Evolutionary conservation across 2,113 vertebrate genomes (phyloP), one percentile per base, ranked within the genome.

Genomic region (Embiotoca jacksoni): DNA sequence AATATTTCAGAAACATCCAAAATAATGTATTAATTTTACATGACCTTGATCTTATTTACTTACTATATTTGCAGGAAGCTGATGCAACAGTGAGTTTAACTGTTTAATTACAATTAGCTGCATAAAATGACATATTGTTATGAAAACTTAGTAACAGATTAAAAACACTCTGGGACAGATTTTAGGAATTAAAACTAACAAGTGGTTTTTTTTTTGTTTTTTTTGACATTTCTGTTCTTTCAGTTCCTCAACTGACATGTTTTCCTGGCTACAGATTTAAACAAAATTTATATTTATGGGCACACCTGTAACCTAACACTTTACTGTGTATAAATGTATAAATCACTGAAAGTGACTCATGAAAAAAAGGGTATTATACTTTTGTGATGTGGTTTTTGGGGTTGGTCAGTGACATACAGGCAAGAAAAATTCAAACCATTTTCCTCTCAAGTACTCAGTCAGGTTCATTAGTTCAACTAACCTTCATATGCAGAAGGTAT

Each of bases 161-260:
- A 35, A 30, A 57, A 72, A 57, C 32, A 44, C 4, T 1, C 0
- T 3, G 49, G 14, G 2, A 4, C 4, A 44, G 0, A 0, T 53
- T 57, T 61, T 32, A 81, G 70, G 81, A 89, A 84, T 80, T 55
- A 76, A 80, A 88, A 86, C 79, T 52, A 32, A 0, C 33, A 68
- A 1, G 0, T 31, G 36, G 16, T 15, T 41, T 32, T 69, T 44
- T 53, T 6, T 64, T 15, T 41, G 23, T 69, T 44, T 53, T 6
- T 64, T 4, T 44, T 63, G 9, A 9, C 15, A 5, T 52, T 39
- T 55, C 37, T 58, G 5, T 70, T 39, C 3, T 86, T 76, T 88
- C 85, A 75, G 9, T 88, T 89, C 88, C 83, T 68, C 76, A 49
- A 23, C 0, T 4, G 1, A 30, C 13, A 36, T 85, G 47, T 78